These are phyloP conservation scores for Spinibarbus caldwelli DNA, from an alignment of 2,797 vertebrate species.

Conservation along the genomic window DNA sequence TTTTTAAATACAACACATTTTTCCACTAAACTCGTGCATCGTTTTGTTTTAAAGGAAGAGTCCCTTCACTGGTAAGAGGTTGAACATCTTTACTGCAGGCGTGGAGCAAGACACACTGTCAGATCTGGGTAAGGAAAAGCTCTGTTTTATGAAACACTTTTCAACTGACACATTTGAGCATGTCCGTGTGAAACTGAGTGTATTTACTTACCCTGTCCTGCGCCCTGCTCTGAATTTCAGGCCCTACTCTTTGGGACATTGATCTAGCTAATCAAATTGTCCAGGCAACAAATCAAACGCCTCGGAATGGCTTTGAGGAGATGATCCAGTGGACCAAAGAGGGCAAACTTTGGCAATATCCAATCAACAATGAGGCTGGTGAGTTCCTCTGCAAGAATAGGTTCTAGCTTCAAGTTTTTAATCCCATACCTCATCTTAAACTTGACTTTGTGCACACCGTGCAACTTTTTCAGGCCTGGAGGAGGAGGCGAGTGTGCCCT, in stretches of 20 bases:
- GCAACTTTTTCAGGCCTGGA: constrained; percentile 81
- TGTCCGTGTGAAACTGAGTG: neutral
- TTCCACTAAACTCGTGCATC: neutral
- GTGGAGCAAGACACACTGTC: constrained; percentile 63
- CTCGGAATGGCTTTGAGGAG: constrained; percentile 89
- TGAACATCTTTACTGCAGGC: constrained; percentile 83
- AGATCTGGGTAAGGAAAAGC: constrained; percentile 77
- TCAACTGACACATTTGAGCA: neutral
- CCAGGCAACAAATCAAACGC: constrained; percentile 69
- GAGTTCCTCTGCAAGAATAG: constrained; percentile 46
- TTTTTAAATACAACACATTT: neutral
- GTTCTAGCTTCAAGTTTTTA: neutral
- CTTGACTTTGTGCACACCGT: neutral
- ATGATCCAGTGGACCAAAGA: constrained; percentile 96
- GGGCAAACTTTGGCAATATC: constrained; percentile 91
- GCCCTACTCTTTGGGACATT: constrained; percentile 91
- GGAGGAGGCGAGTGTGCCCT: constrained; percentile 85
- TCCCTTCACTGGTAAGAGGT: constrained; percentile 77
- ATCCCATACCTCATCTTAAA: neutral
- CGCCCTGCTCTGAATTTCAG: constrained; percentile 7
- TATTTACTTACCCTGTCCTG: neutral
- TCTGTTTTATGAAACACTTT: neutral
- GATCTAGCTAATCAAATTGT: constrained; percentile 84
- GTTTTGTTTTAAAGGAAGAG: constrained; percentile 68
- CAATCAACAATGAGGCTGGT: constrained; percentile 93